These are phyloP conservation scores for Drosophila erecta DNA, from an alignment of 1,140 invertebrate genomes.

Conservation along the genomic window DNA sequence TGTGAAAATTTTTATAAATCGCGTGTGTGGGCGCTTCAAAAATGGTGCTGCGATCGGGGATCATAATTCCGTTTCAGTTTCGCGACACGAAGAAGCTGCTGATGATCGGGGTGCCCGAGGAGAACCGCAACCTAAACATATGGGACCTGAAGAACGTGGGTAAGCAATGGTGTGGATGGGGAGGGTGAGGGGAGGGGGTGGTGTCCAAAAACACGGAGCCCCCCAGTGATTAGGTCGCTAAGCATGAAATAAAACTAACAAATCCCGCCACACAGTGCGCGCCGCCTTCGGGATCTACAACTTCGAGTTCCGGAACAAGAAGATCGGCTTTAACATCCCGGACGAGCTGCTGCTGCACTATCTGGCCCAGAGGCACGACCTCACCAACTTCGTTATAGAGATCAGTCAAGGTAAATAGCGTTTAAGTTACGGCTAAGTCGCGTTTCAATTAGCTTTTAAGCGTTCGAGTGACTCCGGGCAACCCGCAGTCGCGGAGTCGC, in stretches of 20 bases:
- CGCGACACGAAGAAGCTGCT: slow-evolving; percentile 80
- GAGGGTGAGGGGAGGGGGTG: slow-evolving; percentile 50
- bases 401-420: slow-evolving; percentile 80
- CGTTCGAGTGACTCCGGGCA: slow-evolving; percentile 19
- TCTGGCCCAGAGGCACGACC: slow-evolving; percentile 78
- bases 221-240: neutral
- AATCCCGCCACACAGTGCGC: slow-evolving; percentile 57
- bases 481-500: neutral
- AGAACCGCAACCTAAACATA: slow-evolving; percentile 80
- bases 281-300: slow-evolving; percentile 82
- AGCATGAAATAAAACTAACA: neutral
- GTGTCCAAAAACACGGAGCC: slow-evolving; percentile 52
- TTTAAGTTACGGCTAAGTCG: slow-evolving; percentile 43
- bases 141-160: slow-evolving; percentile 84
- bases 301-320: slow-evolving; percentile 82
- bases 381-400: slow-evolving; percentile 84
- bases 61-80: slow-evolving; percentile 84
- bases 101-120: slow-evolving; percentile 80
- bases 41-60: slow-evolving; percentile 82
- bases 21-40: slow-evolving; percentile 77
- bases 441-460: slow-evolving; percentile 70
- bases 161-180: slow-evolving; percentile 38
- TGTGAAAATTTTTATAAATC: slow-evolving; percentile 80
- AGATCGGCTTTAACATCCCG: slow-evolving; percentile 82
- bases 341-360: slow-evolving; percentile 79